A percentile compares a stretch with the other conserved stretches of the same genome.
These are phyloP conservation scores for Maconellicoccus hirsutus DNA, from an alignment of 1,140 invertebrate genomes.

Conservation along the genomic window DNA sequence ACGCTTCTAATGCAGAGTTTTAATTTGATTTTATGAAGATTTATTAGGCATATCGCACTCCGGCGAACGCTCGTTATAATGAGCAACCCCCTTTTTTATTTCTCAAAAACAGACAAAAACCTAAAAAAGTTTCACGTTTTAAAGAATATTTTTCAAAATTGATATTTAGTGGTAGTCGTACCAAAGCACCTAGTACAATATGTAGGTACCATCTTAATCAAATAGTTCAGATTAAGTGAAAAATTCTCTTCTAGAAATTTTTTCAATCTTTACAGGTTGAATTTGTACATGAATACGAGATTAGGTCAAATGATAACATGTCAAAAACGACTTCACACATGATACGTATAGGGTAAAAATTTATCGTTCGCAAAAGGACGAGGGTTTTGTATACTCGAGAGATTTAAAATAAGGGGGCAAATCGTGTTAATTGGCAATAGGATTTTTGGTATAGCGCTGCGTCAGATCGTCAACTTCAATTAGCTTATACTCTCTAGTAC, in stretches of 20 bases:
- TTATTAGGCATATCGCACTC: neutral
- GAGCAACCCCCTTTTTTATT: neutral
- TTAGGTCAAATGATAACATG: slow-evolving; percentile 2
- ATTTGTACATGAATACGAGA: neutral
- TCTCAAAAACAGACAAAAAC: too few relatives aligned
- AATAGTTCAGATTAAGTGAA: too few relatives aligned
- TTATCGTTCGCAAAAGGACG: neutral
- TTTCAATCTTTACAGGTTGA: too few relatives aligned
- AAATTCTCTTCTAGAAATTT: too few relatives aligned
- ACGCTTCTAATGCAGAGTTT: neutral
- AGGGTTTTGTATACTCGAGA: neutral
- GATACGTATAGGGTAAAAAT: neutral
- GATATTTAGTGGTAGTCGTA: too few relatives aligned
- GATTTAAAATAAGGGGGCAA: slow-evolving; percentile 8
- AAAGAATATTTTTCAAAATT: too few relatives aligned
- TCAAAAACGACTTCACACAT: neutral
- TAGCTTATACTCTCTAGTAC: neutral
- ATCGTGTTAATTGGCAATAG: slow-evolving; percentile 8
- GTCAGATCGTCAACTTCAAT: slow-evolving; percentile 7
- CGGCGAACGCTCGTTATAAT: neutral
- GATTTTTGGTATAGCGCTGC: neutral
- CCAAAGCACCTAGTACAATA: too few relatives aligned
- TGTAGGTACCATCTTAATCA: too few relatives aligned
- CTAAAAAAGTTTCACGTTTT: too few relatives aligned
- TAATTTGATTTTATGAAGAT: neutral